Percentiles rank a stretch among this genome's conserved stretches.
Conservation (phyloP, 2,797 vertebrate species). For the Tauraco hartlaubi region DNA sequence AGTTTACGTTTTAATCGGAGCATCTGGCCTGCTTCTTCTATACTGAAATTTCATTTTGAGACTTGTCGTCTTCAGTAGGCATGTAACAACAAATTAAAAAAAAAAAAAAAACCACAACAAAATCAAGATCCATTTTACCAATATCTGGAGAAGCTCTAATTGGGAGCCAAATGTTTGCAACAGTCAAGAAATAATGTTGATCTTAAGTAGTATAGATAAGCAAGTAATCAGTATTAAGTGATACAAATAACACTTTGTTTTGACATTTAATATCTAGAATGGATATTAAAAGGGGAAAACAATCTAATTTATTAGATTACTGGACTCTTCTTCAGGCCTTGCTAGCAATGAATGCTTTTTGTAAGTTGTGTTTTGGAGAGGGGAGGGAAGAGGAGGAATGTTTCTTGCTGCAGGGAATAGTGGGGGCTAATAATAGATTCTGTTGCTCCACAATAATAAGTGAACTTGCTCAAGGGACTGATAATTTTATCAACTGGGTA, state of each 20-base stretch:
- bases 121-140: neutral
- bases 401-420: constrained; percentile 12
- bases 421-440: neutral
- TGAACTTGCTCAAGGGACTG: neutral
- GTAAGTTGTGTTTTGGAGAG: neutral
- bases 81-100: neutral
- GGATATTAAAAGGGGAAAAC: neutral
- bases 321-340: neutral
- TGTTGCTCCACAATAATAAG: neutral
- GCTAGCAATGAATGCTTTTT: neutral
- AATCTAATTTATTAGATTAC: neutral
- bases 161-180: neutral
- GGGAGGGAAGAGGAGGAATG: neutral
- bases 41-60: neutral
- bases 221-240: neutral
- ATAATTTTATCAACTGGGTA: neutral
- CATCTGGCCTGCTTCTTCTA: neutral
- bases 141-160: neutral
- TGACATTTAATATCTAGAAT: constrained; percentile 20
- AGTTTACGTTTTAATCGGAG: neutral
- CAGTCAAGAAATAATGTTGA: neutral
- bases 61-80: neutral
- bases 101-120: neutral
- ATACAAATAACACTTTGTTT: neutral
- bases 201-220: neutral